These are phyloP conservation scores for Sesamia nonagrioides DNA, from an alignment of 1,140 invertebrate species.

Conservation along the genomic window DNA sequence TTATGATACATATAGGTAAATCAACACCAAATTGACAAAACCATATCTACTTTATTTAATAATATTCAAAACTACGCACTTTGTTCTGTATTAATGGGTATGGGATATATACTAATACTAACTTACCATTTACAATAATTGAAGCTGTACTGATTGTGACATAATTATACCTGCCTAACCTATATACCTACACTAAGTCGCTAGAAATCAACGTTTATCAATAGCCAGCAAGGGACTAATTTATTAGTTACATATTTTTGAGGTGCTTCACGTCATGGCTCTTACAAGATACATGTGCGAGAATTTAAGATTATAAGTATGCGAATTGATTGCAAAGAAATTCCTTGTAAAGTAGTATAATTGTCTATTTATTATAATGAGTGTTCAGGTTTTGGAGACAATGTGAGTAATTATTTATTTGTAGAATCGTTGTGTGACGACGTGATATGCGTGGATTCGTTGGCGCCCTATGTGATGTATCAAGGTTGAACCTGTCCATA, in stretches of 20 bases:
- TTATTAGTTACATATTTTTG: conserved; percentile 35
- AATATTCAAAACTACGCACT: not conserved
- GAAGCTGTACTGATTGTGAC: conserved; percentile 24
- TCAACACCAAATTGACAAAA: not conserved
- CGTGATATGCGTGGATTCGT: conserved; percentile 31
- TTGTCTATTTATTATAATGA: conserved; percentile 60
- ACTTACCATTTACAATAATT: not conserved
- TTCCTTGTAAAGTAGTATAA: conserved; percentile 57
- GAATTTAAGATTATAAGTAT: conserved; percentile 37
- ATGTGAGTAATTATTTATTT: conserved; percentile 34
- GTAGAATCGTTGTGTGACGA: conserved; percentile 36
- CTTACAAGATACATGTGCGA: conserved; percentile 47
- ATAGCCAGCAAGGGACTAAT: conserved; percentile 14
- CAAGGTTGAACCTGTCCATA: conserved; percentile 32
- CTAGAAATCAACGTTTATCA: conserved; percentile 28
- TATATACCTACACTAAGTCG: too few species aligned
- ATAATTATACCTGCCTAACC: conserved; percentile 26
- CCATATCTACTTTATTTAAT: not conserved
- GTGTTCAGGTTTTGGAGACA: conserved; percentile 50
- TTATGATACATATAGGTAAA: not conserved
- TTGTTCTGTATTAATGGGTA: conserved; percentile 11
- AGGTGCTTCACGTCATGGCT: conserved; percentile 60
- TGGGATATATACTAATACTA: too few species aligned
- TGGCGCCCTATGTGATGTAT: conserved; percentile 21
- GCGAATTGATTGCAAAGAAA: conserved; percentile 48